These are phyloP conservation scores for Crotalus tigris DNA, from an alignment of 2,113 vertebrate species.

Conservation along the genomic window DNA sequence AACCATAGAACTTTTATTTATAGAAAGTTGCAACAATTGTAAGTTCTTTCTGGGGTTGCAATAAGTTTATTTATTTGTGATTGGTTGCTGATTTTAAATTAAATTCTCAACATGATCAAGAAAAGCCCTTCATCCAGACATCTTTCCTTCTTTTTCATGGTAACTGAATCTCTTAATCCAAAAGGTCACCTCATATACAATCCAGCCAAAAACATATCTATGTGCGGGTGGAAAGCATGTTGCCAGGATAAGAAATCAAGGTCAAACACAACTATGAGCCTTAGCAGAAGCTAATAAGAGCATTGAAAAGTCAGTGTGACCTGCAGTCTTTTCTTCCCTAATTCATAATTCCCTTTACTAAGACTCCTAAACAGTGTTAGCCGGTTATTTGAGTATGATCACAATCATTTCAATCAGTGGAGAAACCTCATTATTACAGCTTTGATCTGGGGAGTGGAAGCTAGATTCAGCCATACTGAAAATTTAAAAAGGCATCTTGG, in stretches of 20 bases:
- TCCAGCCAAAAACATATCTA: not conserved
- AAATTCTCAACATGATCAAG: not conserved
- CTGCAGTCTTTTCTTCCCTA: not conserved
- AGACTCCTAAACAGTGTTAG: not conserved
- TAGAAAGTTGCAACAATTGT: not conserved
- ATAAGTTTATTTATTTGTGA: not conserved
- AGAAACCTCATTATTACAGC: not conserved
- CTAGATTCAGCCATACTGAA: not conserved
- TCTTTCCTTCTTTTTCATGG: not conserved
- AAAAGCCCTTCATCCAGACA: not conserved
- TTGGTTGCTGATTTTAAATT: not conserved
- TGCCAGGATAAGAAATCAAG: not conserved
- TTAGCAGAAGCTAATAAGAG: not conserved
- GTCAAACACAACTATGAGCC: not conserved
- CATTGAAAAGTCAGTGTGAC: not conserved
- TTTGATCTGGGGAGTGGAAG: not conserved
- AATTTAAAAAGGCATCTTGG: not conserved
- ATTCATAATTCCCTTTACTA: not conserved
- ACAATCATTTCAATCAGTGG: not conserved
- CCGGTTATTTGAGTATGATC: not conserved
- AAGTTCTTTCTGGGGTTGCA: not conserved
- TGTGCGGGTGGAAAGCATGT: not conserved
- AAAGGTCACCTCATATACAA: not conserved
- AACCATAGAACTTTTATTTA: not conserved
- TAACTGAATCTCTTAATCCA: not conserved